phyloP scores from a whole-genome alignment of 2,797 vertebrate genomes.

The Chelonia mydas region DNA sequence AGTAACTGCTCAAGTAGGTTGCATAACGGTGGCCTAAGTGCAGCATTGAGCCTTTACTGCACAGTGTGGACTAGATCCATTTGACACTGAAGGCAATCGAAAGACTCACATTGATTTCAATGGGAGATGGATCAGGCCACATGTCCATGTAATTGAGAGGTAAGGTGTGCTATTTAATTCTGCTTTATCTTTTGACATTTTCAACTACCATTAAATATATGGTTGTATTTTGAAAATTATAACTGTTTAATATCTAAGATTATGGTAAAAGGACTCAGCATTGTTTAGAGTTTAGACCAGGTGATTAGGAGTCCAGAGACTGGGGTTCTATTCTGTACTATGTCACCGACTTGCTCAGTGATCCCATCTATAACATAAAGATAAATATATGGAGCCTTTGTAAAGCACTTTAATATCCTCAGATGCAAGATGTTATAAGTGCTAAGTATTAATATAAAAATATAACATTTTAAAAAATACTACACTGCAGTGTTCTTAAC shows the following conservation, averaged over 20 bases:
- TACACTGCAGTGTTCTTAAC: constrained; percentile 29
- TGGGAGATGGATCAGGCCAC: not conserved
- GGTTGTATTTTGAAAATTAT: not conserved
- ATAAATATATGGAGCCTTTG: constrained; percentile 17
- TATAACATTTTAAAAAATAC: not conserved
- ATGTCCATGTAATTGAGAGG: not conserved
- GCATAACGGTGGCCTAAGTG: not conserved
- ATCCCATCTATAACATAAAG: not conserved
- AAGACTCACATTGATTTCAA: not conserved
- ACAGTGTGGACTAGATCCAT: not conserved
- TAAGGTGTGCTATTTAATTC: not conserved
- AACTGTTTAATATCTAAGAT: not conserved
- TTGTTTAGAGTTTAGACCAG: not conserved
- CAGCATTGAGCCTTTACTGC: not conserved
- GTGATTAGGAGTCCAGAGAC: not conserved
- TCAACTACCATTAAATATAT: not conserved
- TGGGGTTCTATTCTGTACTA: constrained; percentile 1
- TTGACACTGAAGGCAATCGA: not conserved
- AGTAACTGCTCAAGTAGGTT: not conserved
- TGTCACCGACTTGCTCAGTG: not conserved
- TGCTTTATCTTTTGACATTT: not conserved
- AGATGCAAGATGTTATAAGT: constrained; percentile 31
- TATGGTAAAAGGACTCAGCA: not conserved
- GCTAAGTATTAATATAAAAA: constrained; percentile 7
- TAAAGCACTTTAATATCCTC: constrained; percentile 28